phyloP scores from a whole-genome alignment of 2,888 invertebrate species.

The Stenolophus ochropezus region DNA sequence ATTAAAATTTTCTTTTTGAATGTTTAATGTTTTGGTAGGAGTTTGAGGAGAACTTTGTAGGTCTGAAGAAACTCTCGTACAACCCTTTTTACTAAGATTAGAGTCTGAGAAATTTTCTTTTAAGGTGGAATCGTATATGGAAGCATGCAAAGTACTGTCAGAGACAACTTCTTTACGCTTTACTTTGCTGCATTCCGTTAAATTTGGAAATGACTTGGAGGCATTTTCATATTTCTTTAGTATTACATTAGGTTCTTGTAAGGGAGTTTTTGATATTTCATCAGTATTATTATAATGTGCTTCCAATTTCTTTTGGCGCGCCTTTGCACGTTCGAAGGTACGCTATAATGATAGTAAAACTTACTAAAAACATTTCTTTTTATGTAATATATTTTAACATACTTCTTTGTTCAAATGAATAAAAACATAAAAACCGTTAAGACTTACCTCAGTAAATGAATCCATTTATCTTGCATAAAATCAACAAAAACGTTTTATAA shows the following conservation, averaged over 20 bases:
- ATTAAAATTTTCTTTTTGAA: conserved; percentile 71
- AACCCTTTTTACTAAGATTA: conserved; percentile 60
- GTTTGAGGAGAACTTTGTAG: conserved; percentile 68
- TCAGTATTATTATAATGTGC: conserved; percentile 77
- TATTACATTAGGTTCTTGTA: conserved; percentile 65
- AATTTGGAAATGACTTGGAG: conserved; percentile 64
- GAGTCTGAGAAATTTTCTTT: conserved; percentile 62
- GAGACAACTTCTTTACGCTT: conserved; percentile 64
- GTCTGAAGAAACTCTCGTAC: conserved; percentile 68
- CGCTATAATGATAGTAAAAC: conserved; percentile 75
- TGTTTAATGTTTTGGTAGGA: conserved; percentile 70
- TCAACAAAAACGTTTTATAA: conserved; percentile 62
- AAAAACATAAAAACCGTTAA: conserved; percentile 56
- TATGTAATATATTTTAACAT: background rate
- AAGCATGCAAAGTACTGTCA: conserved; percentile 63
- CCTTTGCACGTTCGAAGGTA: conserved; percentile 86
- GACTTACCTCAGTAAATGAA: conserved; percentile 80
- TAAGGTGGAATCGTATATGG: conserved; percentile 35
- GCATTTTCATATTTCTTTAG: conserved; percentile 47
- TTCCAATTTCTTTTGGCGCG: conserved; percentile 82
- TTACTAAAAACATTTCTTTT: conserved; percentile 1
- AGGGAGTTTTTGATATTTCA: conserved; percentile 71
- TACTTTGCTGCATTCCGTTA: conserved; percentile 62
- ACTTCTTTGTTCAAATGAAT: no score
- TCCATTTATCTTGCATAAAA: conserved; percentile 74